phyloP scores from a whole-genome alignment of 2,888 invertebrate genomes.

The Phytoseiulus persimilis region DNA sequence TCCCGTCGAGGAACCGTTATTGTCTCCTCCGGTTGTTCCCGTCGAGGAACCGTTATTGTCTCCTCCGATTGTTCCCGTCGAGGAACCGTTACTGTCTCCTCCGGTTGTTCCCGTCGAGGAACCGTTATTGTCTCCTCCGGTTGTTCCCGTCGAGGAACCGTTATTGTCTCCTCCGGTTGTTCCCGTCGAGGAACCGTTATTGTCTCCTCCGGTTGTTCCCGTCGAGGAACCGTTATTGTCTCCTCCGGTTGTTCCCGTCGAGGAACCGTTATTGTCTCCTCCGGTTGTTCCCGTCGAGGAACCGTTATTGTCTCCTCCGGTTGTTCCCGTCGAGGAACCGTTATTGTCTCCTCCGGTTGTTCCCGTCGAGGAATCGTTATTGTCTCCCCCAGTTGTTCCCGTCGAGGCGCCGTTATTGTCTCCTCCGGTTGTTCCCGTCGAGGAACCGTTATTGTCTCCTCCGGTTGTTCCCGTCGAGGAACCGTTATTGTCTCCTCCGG shows the following conservation, averaged over 20 bases:
- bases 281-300: neutral
- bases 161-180: neutral
- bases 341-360: neutral
- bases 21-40: too few relatives aligned
- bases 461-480: neutral
- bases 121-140: too few relatives aligned
- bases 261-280: neutral
- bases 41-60: too few relatives aligned
- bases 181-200: neutral
- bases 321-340: neutral
- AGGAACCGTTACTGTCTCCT: too few relatives aligned
- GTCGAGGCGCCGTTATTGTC: neutral
- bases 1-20: too few relatives aligned
- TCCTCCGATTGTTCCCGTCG: too few relatives aligned
- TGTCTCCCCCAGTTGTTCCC: neutral
- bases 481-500: neutral
- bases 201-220: neutral
- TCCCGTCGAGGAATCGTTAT: neutral
- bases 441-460: neutral
- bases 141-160: slow-evolving; percentile 9
- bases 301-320: neutral
- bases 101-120: too few relatives aligned
- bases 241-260: neutral
- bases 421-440: neutral
- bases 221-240: neutral